A percentile compares a stretch with the other conserved stretches of the same genome.
Conservation (phyloP, 2,888 invertebrate species). For the Polylopha cassiicola region DNA sequence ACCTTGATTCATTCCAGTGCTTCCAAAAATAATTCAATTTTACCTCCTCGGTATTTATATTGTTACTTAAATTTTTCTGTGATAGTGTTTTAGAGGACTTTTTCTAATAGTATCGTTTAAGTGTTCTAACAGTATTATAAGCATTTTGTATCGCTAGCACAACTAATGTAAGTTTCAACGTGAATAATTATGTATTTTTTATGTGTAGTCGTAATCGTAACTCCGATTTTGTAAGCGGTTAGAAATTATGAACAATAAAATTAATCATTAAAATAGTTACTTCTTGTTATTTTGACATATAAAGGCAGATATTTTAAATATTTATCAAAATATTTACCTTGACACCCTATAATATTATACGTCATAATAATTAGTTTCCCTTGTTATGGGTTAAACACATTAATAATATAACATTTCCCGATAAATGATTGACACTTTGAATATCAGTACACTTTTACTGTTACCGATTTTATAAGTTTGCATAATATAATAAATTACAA, state of each 20-base stretch:
- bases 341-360: constrained; percentile 39
- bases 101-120: constrained; percentile 32
- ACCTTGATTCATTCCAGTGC: constrained; percentile 44
- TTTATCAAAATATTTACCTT: constrained; percentile 34
- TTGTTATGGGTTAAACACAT: constrained; percentile 60
- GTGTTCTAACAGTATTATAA: constrained; percentile 53
- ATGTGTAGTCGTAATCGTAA: constrained; percentile 23
- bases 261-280: constrained; percentile 41
- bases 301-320: constrained; percentile 33
- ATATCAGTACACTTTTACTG: constrained; percentile 43
- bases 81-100: constrained; percentile 43
- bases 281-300: constrained; percentile 55
- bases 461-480: constrained; percentile 5
- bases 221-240: constrained; percentile 41
- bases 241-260: constrained; percentile 46
- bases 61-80: constrained; percentile 51
- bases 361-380: constrained; percentile 44
- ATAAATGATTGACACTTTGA: constrained; percentile 74
- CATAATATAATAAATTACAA: background rate
- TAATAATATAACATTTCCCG: constrained; percentile 40
- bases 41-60: constrained; percentile 21
- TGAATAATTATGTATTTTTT: constrained; percentile 19
- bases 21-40: constrained; percentile 37
- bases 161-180: constrained; percentile 15
- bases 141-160: constrained; percentile 47